Percentiles rank a stretch among this genome's conserved stretches.
Evolutionary conservation across 2,113 vertebrate genomes (phyloP).

Genomic region (Leiothrix lutea): DNA sequence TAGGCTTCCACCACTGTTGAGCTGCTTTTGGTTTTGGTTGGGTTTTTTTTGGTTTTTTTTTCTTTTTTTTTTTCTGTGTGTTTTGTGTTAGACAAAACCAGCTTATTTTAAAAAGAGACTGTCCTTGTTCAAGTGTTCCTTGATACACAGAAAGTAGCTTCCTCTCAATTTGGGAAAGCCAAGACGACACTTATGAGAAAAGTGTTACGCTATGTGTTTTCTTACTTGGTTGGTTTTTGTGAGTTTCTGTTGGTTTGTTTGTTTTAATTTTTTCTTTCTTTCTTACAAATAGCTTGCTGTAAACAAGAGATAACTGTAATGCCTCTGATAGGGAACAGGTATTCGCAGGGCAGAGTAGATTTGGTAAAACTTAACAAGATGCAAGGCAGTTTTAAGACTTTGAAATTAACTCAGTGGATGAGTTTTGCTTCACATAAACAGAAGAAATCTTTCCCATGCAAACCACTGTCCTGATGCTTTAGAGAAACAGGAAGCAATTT

Average conservation of each 20-base stretch:
- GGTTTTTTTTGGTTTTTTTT: too few species aligned
- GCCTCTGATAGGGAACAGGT: neutral
- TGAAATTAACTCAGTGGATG: neutral
- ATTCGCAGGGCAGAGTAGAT: neutral
- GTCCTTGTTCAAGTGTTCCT: slow-evolving; percentile 21
- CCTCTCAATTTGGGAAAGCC: slow-evolving; percentile 41
- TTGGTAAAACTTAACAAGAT: neutral
- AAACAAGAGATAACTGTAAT: neutral
- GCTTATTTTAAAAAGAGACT: slow-evolving; percentile 37
- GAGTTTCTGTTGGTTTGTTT: neutral
- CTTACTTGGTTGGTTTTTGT: neutral
- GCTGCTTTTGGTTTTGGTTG: neutral
- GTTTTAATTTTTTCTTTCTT: neutral
- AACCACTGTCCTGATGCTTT: slow-evolving; percentile 10
- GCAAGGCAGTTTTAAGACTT: neutral
- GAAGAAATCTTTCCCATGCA: neutral
- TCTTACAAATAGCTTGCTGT: slow-evolving; percentile 13
- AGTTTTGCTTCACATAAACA: neutral
- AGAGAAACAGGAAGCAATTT: slow-evolving; percentile 63
- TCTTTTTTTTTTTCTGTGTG: neutral
- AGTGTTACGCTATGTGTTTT: neutral
- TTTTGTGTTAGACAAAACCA: neutral
- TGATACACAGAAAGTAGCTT: slow-evolving; percentile 8
- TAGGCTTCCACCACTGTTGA: neutral
- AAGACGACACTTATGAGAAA: slow-evolving; percentile 21